Evolutionary conservation across 2,888 invertebrate species (phyloP), one percentile per base, ranked within the genome.

Genomic region (Uropetala carovei): DNA sequence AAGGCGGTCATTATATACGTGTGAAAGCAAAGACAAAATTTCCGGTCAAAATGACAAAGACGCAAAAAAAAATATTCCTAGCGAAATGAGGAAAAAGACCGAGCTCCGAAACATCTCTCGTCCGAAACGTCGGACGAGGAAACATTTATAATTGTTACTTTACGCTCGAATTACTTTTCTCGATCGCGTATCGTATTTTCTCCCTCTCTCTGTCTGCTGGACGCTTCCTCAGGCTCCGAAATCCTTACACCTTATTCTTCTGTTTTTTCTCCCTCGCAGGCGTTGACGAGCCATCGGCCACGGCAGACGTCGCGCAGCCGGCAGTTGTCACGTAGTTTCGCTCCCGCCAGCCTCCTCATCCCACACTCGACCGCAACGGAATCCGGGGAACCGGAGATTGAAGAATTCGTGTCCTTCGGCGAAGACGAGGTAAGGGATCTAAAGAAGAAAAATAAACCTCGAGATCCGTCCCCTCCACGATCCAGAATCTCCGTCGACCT

Each of bases 251-350:
- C 18, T 10, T 8, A 8, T 14, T n/a, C 0, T 86, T 60, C 60
- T n/a, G 43, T 5, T 43, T 43, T 60, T 22, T 85, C 14, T 58
- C 89, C 93, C 89, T 94, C 94, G 0, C 95, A 96, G 95, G 96
- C 96, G 92, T 95, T 98, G 94, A 96, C 96, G 83, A 95, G 96
- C 92, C 96, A 97, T 95, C 95, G 96, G 95, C 95, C 96, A 94
- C 94, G 96, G 95, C 95, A 96, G 94, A 94, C 96, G 95, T 95
- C 97, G 94, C 95, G 96, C 94, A 94, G 96, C 81, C 95, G 95
- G 93, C 97, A 97, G 94, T 97, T 97, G 96, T 98, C 98, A 58
- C 96, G 98, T 75, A 98, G 96, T 95, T 98, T 96, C 95, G 97
- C 95, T 93, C 97, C 96, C 93, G 95, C 95, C 92, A 94, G 94